Conservation (phyloP, 1,140 invertebrate species). For the Myzus persicae region DNA sequence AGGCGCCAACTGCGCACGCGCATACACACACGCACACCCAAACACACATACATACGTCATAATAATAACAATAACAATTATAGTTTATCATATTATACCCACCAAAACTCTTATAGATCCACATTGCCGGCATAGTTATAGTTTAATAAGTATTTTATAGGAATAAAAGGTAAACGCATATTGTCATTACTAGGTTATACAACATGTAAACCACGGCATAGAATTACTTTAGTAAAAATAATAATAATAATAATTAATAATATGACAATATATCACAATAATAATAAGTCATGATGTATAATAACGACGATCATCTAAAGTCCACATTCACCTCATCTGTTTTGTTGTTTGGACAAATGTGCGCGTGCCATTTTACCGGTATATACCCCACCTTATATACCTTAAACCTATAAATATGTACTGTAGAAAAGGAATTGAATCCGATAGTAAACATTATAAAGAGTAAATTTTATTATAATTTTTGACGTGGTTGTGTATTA, state of each 20-base stretch:
- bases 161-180: not conserved
- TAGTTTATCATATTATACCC: not conserved
- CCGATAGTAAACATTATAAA: conserved; percentile 10
- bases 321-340: not conserved
- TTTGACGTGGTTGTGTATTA: not conserved
- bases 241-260: not conserved
- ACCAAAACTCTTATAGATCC: not conserved
- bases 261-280: not conserved
- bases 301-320: not conserved
- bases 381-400: not conserved
- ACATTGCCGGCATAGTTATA: not conserved
- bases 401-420: conserved; percentile 13
- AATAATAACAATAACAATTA: not conserved
- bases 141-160: not conserved
- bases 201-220: not conserved
- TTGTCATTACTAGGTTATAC: not conserved
- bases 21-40: not conserved
- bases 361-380: not conserved
- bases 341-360: not conserved
- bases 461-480: conserved; percentile 23
- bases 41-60: not conserved
- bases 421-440: conserved; percentile 10
- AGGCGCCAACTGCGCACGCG: not conserved
- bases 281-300: not conserved
- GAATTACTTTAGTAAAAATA: not conserved